Conservation (phyloP, 2,888 invertebrate genomes). For the Stegana nigrithorax region DNA sequence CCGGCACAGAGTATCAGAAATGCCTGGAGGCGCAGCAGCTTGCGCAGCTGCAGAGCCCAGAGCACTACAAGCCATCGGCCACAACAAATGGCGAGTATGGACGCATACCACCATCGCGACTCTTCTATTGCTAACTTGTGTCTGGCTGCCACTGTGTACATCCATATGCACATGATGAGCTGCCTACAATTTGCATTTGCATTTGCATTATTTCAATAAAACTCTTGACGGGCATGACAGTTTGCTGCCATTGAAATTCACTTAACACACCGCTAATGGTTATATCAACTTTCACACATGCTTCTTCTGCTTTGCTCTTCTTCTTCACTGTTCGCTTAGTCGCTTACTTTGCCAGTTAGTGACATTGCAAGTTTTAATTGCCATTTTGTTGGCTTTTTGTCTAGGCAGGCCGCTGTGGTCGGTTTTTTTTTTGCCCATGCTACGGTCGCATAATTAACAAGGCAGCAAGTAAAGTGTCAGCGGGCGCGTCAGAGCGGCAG, state of each 20-base stretch:
- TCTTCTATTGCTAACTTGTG: not conserved
- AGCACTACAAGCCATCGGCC: not conserved
- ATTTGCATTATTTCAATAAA: too few relatives aligned
- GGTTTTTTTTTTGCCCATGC: too few relatives aligned
- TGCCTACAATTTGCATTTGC: too few relatives aligned
- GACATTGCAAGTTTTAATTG: not conserved
- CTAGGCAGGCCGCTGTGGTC: not conserved
- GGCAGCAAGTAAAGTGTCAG: not conserved
- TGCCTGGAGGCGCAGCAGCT: not conserved
- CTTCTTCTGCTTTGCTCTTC: too few relatives aligned
- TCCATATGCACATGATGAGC: too few relatives aligned
- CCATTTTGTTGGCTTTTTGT: not conserved
- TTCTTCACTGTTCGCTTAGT: too few relatives aligned
- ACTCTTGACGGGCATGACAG: not conserved
- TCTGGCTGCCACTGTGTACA: too few relatives aligned
- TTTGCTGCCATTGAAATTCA: not conserved
- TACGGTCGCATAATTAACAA: not conserved
- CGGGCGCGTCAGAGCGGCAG: too few relatives aligned
- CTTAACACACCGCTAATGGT: not conserved
- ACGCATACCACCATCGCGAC: not conserved
- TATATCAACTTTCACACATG: too few relatives aligned
- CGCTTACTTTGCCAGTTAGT: not conserved
- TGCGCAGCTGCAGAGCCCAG: not conserved
- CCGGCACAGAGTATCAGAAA: not conserved
- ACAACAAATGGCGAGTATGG: conserved; percentile 12